phyloP scores from a whole-genome alignment of 2,113 vertebrate species.

The Sciurus niger region DNA sequence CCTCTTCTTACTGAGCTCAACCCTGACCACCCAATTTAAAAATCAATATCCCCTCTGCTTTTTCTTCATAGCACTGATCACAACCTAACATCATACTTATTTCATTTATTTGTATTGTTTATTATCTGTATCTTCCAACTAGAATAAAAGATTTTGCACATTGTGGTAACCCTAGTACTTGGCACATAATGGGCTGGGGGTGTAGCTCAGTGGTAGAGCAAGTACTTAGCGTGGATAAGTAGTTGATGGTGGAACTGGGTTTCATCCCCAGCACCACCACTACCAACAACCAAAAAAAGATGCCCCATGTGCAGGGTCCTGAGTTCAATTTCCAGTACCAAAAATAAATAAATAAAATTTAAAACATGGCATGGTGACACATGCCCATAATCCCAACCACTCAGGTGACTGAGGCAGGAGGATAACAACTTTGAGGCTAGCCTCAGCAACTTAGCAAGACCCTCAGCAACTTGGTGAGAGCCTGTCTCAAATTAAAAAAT shows the following conservation, averaged over 20 bases:
- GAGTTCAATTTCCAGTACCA: background rate
- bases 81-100: background rate
- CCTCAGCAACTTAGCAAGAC: too few species aligned
- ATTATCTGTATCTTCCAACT: background rate
- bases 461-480: too few species aligned
- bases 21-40: background rate
- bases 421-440: too few species aligned
- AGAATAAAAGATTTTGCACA: background rate
- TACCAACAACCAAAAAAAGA: too few species aligned
- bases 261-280: too few species aligned
- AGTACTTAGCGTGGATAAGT: background rate
- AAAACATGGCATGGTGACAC: too few species aligned
- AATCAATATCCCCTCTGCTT: background rate
- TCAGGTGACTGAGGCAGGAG: too few species aligned
- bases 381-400: too few species aligned
- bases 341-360: background rate
- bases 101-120: background rate
- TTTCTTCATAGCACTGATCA: background rate
- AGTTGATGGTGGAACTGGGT: too few species aligned
- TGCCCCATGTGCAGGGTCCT: too few species aligned
- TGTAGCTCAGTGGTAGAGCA: background rate
- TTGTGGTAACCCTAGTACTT: background rate
- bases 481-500: too few species aligned
- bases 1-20: background rate
- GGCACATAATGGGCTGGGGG: background rate